A percentile compares a stretch with the other conserved stretches of the same genome.
Conservation (phyloP, 2,113 vertebrate genomes). For the Diglossa brunneiventris region DNA sequence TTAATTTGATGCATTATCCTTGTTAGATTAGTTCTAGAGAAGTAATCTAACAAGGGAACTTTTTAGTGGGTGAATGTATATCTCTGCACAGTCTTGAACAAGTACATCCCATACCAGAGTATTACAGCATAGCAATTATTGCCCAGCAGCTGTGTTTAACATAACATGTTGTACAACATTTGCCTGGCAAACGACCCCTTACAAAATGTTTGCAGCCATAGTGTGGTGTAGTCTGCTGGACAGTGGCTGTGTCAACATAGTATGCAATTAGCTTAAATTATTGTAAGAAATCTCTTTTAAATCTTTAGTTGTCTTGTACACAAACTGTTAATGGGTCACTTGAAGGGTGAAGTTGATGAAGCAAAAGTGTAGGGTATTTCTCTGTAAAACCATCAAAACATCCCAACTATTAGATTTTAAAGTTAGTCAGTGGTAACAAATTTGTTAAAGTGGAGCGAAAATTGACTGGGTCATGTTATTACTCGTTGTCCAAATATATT, state of each 20-base stretch:
- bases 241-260: neutral
- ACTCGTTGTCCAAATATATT: neutral
- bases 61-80: neutral
- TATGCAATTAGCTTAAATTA: neutral
- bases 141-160: neutral
- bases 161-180: neutral
- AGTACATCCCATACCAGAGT: neutral
- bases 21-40: neutral
- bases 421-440: neutral
- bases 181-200: neutral
- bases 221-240: neutral
- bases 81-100: neutral
- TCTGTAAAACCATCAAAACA: neutral
- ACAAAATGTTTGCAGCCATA: neutral
- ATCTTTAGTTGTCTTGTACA: neutral
- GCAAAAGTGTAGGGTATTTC: neutral
- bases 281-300: neutral
- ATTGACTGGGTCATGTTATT: neutral
- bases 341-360: neutral
- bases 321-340: neutral
- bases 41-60: neutral
- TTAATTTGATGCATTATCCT: neutral
- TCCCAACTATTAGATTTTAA: neutral
- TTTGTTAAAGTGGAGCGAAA: neutral
- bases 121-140: neutral